Conservation (phyloP, 2,888 invertebrate species). For the Limnephilus lunatus region DNA sequence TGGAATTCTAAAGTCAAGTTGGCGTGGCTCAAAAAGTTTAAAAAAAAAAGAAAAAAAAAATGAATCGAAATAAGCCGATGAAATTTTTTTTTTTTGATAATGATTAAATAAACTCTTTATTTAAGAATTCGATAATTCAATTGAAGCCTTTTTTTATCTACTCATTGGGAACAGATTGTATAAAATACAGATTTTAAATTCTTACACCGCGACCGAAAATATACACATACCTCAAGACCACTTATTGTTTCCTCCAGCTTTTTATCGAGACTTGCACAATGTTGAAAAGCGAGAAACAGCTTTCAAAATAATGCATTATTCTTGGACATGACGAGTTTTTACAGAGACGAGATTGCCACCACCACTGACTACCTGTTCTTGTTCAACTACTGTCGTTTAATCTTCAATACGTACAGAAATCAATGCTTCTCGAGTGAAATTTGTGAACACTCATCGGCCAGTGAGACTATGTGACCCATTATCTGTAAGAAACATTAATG, state of each 20-base stretch:
- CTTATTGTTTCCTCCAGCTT: background rate
- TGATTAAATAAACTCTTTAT: too few relatives aligned
- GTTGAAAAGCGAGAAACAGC: background rate
- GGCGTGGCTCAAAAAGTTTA: too few relatives aligned
- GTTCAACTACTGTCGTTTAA: background rate
- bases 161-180: background rate
- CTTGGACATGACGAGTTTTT: background rate
- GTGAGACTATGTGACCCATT: background rate
- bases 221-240: background rate
- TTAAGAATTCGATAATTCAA: too few relatives aligned
- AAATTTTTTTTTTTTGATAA: too few relatives aligned
- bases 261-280: background rate
- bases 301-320: conserved; percentile 2
- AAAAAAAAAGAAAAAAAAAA: too few relatives aligned
- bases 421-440: background rate
- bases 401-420: background rate
- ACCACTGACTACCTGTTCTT: background rate
- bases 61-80: too few relatives aligned
- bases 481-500: too few relatives aligned
- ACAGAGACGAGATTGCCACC: background rate
- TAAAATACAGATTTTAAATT: background rate
- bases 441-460: background rate
- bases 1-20: too few relatives aligned
- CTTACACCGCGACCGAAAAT: background rate
- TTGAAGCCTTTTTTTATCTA: too few relatives aligned